Base-by-base conservation (phyloP, 2,113 vertebrate genomes). In the Myrmophylax atrothorax region DNA sequence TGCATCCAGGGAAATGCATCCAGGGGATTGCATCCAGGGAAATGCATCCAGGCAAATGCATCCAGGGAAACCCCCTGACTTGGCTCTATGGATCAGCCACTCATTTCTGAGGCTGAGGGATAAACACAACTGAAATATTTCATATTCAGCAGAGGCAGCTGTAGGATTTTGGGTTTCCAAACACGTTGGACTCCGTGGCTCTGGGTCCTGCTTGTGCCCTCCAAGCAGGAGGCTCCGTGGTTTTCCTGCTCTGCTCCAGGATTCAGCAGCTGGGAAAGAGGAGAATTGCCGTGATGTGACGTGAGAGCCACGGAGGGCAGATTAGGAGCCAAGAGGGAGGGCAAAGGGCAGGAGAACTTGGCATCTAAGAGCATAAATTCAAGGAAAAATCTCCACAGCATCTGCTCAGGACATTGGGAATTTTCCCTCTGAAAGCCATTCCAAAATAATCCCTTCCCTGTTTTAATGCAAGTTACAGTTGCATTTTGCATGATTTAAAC, bases 131-230 rank as follows among this genome's bases (percentile, higher is more conserved):
- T 3, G 0, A 47, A 75, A 73, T 3, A 16, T 6, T 29, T 25
- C 40, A 6, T 3, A 11, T 7, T 35, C 9, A 38, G 84, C 64
- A 58, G 47, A 49, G 42, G 52, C 66, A 83, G 67, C 40, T 38
- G 2, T 6, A 33, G 40, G 24, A 72, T 22, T 38, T 4, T 5
- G 33, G 23, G 11, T 56, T 68, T 49, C 28, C 58, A 26, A 24
- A 85, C 14, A 9, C 3, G 1, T 4, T 17, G 14, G 35, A 50
- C 47, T 50, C 0, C 0, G 56, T 14, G 19, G 52, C 62, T 19
- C 25, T 4, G 62, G 70, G 22, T 18, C 28, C 52, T 50, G 4
- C 53, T 7, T 3, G 38, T 3, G 35, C 1, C 33, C 52, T 8
- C 40, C 62, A 37, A 74, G 74, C 60, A 3, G 35, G 25, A 68